Evolutionary conservation across 1,140 invertebrate genomes (phyloP), one percentile per base, ranked within the genome.

Genomic region (Bombus impatiens): DNA sequence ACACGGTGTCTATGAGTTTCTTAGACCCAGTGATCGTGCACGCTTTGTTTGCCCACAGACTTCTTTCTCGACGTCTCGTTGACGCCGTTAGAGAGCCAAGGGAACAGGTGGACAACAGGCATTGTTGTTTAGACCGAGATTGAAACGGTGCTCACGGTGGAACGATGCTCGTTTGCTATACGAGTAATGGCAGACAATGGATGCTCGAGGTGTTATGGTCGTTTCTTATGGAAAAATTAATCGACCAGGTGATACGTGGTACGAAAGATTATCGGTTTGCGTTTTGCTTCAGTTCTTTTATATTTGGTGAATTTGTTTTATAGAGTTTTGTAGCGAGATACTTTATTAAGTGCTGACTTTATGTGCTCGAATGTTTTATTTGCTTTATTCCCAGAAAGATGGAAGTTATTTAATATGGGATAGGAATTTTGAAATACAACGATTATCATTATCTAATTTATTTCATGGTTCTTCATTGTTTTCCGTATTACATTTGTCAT

Each of bases 1-100:
- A 32, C 32, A 18, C n/a, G 22, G 84, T 59, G 65, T 91, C 86
- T 85, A 90, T 85, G 80, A 90, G 78, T 80, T 67, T 86, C 40
- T 59, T 68, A 79, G 40, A 68, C 35, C 28, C n/a, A 32, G 18
- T 37, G 77, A 86, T 83, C 88, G 76, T 67, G 15, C 78, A 35
- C 35, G 72, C 37, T 82, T 90, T 90, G 78, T 89, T 78, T 70
- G 68, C 35, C 53, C 47, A 35, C 77, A 62, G 53, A 78, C 10
- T 89, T 87, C 28, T 37, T 32, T 32, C 15, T 37, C 42, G 28
- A 40, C 35, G 70, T 62, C 59, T 79, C 75, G 76, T 89, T 81
- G 85, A 37, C 57, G 78, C 32, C 25, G 53, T 74, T 62, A 47
- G 42, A 22, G 28, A 40, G 47, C 25, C 10, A 0, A 8, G 1